phyloP scores from a whole-genome alignment of 2,888 invertebrate species.

The Amiota mariae region DNA sequence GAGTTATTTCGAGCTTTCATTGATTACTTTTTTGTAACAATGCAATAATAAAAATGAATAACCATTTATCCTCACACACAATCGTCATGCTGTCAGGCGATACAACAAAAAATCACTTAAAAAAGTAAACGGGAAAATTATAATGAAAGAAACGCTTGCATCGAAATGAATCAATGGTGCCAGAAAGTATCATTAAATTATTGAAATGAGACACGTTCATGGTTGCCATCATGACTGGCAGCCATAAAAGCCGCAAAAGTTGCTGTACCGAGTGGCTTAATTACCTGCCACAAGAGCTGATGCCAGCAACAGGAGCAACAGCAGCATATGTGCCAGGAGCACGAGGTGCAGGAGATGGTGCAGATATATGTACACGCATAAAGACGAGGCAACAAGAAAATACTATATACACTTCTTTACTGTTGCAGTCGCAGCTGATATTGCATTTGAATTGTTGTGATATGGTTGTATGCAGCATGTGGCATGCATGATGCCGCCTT shows the following conservation, averaged over 20 bases:
- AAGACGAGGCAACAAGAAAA: not conserved
- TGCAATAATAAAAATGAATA: too few relatives aligned
- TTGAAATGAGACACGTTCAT: slow-evolving; percentile 17
- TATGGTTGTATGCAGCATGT: not conserved
- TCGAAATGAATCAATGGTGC: not conserved
- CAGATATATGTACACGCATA: not conserved
- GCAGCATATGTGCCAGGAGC: not conserved
- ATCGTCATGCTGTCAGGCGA: too few relatives aligned
- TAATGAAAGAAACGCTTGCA: not conserved
- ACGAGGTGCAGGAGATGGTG: not conserved
- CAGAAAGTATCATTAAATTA: not conserved
- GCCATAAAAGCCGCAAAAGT: not conserved
- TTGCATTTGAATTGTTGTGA: not conserved
- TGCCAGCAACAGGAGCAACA: not conserved
- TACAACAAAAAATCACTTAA: not conserved
- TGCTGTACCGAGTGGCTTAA: not conserved
- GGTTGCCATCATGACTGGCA: not conserved
- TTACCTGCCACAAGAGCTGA: not conserved
- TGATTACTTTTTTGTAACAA: too few relatives aligned
- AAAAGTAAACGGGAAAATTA: not conserved
- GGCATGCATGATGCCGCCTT: slow-evolving; percentile 12
- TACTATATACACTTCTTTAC: not conserved
- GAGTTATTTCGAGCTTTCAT: too few relatives aligned
- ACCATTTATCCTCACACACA: too few relatives aligned
- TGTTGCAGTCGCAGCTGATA: too few relatives aligned